phyloP scores from a whole-genome alignment of 2,888 invertebrate genomes.

The Drosophila mimetica region DNA sequence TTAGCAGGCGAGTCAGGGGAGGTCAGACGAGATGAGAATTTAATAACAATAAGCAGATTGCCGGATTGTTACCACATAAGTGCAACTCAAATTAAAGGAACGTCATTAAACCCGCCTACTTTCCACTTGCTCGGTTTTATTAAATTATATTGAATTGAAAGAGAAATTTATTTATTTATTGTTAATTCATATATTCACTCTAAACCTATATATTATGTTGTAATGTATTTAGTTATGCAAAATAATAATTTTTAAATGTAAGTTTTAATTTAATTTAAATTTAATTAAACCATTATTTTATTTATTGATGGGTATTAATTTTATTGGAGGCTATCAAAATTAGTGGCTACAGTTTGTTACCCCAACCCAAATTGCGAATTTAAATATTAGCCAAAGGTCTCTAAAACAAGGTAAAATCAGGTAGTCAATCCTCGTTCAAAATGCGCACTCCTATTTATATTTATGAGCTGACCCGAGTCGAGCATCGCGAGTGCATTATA shows the following conservation, averaged over 20 bases:
- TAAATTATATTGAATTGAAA: background rate
- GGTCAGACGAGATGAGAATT: constrained; percentile 40
- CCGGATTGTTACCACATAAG: constrained; percentile 31
- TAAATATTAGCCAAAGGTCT: background rate
- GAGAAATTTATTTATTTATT: too few species aligned
- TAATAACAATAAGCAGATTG: constrained; percentile 66
- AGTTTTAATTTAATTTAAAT: too few species aligned
- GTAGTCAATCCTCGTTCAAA: constrained; percentile 7
- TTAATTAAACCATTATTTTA: too few species aligned
- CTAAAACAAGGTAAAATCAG: constrained; percentile 5
- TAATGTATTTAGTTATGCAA: too few species aligned
- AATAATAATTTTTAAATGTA: too few species aligned
- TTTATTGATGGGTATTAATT: too few species aligned
- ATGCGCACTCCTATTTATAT: constrained; percentile 71
- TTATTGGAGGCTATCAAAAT: too few species aligned
- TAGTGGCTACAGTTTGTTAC: too few species aligned
- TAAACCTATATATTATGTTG: too few species aligned
- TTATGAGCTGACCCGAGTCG: constrained; percentile 57
- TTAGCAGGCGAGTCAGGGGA: constrained; percentile 54
- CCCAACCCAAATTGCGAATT: background rate
- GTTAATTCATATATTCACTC: too few species aligned
- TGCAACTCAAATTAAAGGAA: constrained; percentile 1
- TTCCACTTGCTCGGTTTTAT: background rate
- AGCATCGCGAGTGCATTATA: constrained; percentile 56
- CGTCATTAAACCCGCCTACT: background rate